Percentiles rank a stretch among this genome's conserved stretches.
Evolutionary conservation across 2,113 vertebrate genomes (phyloP).

Genomic region (Triplophysa dalaica): DNA sequence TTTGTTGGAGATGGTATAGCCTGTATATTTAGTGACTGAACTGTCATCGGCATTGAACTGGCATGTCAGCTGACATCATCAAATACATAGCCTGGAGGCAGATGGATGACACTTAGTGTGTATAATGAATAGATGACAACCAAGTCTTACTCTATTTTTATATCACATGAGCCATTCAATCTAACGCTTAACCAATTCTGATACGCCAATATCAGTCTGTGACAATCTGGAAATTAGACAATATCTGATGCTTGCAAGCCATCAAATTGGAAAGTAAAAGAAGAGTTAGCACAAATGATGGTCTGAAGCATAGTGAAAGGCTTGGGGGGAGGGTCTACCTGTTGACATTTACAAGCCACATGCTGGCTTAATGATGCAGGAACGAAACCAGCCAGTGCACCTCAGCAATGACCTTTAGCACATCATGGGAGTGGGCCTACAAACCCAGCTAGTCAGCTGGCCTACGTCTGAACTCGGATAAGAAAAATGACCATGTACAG

Average conservation of each 20-base stretch:
- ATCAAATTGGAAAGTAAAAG: not conserved
- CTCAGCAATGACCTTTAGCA: slow-evolving; percentile 43
- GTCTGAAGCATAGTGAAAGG: slow-evolving; percentile 7
- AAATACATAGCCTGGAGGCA: slow-evolving; percentile 13
- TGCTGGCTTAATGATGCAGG: slow-evolving; percentile 34
- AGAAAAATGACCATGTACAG: not conserved
- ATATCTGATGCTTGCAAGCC: not conserved
- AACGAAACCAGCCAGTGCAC: slow-evolving; percentile 32
- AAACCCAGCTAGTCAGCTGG: slow-evolving; percentile 2
- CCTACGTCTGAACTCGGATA: not conserved
- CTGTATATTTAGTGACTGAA: not conserved
- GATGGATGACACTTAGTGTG: not conserved
- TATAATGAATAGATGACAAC: not conserved
- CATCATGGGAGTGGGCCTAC: slow-evolving; percentile 34
- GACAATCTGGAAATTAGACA: not conserved
- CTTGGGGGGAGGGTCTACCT: slow-evolving; percentile 6
- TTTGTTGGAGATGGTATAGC: not conserved
- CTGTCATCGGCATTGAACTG: not conserved
- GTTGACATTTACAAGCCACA: slow-evolving; percentile 49
- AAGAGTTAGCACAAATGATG: slow-evolving; percentile 27
- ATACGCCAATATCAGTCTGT: not conserved
- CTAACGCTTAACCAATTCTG: not conserved
- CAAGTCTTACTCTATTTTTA: not conserved
- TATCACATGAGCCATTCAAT: not conserved
- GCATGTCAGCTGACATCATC: not conserved